These are phyloP conservation scores for Calypte anna DNA, from an alignment of 2,113 vertebrate species.

Conservation along the genomic window DNA sequence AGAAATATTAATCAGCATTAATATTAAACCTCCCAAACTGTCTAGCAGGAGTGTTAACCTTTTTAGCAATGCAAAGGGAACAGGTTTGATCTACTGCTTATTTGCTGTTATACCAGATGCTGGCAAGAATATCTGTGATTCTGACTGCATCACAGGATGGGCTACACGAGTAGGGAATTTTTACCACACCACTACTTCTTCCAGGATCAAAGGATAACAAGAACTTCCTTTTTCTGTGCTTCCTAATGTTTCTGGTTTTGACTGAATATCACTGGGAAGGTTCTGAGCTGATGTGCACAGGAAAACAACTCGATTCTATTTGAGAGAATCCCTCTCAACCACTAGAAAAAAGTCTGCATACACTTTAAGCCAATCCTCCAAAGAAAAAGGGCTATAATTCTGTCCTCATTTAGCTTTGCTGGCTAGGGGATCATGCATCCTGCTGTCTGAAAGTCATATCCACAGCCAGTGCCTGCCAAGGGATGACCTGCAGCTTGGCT, in stretches of 20 bases:
- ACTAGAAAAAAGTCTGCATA: accelerated
- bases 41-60: neutral
- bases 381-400: neutral
- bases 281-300: neutral
- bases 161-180: neutral
- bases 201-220: neutral
- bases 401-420: neutral
- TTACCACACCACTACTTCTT: neutral
- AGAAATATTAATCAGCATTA: neutral
- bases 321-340: neutral
- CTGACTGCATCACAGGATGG: neutral
- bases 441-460: neutral
- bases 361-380: neutral
- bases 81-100: neutral
- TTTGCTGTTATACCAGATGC: neutral
- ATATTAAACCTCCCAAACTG: neutral
- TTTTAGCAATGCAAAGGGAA: neutral
- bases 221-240: neutral
- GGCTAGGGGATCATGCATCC: neutral
- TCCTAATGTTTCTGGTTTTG: neutral
- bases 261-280: neutral
- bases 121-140: neutral
- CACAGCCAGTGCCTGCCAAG: neutral
- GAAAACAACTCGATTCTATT: neutral
- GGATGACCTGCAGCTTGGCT: neutral